Percentiles rank a stretch among this genome's conserved stretches.
phyloP scores from a whole-genome alignment of 2,797 vertebrate genomes.

The Pseudochirops corinnae region DNA sequence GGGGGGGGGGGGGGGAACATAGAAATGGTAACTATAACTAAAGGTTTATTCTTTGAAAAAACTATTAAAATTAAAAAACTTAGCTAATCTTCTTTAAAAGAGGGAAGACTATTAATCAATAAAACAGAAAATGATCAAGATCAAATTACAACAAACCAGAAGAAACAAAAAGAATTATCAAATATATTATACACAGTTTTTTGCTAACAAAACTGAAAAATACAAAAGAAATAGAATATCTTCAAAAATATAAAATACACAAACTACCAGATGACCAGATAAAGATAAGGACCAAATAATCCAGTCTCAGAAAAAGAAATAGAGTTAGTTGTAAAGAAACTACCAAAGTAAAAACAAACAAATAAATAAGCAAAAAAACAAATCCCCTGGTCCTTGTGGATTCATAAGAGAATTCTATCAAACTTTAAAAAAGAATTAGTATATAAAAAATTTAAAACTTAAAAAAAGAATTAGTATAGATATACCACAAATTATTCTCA shows the following conservation, averaged over 20 bases:
- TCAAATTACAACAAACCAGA: not conserved
- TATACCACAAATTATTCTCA: not conserved
- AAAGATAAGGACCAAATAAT: not conserved
- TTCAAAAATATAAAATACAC: too few relatives aligned
- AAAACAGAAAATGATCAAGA: not conserved
- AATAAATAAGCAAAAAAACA: not conserved
- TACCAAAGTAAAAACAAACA: not conserved
- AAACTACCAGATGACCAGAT: not conserved
- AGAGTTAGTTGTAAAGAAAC: not conserved
- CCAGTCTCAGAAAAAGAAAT: not conserved
- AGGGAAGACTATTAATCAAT: not conserved
- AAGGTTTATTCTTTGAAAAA: not conserved
- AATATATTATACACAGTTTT: not conserved
- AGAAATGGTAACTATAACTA: not conserved
- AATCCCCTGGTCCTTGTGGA: not conserved
- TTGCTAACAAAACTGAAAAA: not conserved
- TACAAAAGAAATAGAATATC: not conserved
- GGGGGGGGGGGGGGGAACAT: too few relatives aligned
- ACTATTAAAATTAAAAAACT: not conserved
- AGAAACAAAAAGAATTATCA: not conserved
- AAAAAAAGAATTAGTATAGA: not conserved
- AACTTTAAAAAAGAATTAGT: not conserved
- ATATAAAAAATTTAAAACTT: too few relatives aligned
- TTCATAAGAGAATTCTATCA: not conserved
- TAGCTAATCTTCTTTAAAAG: not conserved